Evolutionary conservation across 2,888 invertebrate species (phyloP).

Genomic region (Ecliptopera silaceata): DNA sequence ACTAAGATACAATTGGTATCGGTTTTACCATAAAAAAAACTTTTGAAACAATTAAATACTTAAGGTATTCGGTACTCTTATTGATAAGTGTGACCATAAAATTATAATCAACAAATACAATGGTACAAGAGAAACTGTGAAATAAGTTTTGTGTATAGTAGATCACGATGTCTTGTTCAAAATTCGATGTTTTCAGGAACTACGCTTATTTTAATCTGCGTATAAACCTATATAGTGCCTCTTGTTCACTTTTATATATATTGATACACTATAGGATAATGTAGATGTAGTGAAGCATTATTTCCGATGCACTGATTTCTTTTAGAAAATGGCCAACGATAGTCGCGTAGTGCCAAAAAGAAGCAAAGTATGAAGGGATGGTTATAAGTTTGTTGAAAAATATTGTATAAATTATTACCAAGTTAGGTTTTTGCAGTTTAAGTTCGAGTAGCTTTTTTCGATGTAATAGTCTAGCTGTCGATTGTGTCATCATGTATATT

Average conservation of each 20-base stretch:
- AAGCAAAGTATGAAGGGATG: conserved; percentile 38
- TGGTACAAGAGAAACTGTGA: conserved; percentile 17
- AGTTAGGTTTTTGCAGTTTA: neutral
- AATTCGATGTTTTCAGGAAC: conserved; percentile 74
- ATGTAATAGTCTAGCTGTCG: too few species aligned
- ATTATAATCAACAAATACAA: too few species aligned
- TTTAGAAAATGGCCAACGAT: conserved; percentile 60
- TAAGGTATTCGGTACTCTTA: too few species aligned
- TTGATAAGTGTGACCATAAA: too few species aligned
- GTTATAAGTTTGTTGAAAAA: conserved; percentile 20
- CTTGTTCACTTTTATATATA: conserved; percentile 84
- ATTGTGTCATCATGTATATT: too few species aligned
- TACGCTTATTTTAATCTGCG: conserved; percentile 81
- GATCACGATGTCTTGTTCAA: conserved; percentile 42
- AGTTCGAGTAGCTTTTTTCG: neutral
- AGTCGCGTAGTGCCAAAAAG: conserved; percentile 74
- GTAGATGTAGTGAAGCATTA: conserved; percentile 49
- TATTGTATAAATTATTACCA: conserved; percentile 6
- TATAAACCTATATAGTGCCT: conserved; percentile 83
- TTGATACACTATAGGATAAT: conserved; percentile 73
- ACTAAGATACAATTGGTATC: neutral
- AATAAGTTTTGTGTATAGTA: conserved; percentile 23
- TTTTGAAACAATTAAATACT: too few species aligned
- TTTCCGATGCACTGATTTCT: conserved; percentile 62
- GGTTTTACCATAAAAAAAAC: neutral